These are phyloP conservation scores for Dolichallabes microphthalmus DNA, from an alignment of 2,113 vertebrate genomes.

Conservation along the genomic window DNA sequence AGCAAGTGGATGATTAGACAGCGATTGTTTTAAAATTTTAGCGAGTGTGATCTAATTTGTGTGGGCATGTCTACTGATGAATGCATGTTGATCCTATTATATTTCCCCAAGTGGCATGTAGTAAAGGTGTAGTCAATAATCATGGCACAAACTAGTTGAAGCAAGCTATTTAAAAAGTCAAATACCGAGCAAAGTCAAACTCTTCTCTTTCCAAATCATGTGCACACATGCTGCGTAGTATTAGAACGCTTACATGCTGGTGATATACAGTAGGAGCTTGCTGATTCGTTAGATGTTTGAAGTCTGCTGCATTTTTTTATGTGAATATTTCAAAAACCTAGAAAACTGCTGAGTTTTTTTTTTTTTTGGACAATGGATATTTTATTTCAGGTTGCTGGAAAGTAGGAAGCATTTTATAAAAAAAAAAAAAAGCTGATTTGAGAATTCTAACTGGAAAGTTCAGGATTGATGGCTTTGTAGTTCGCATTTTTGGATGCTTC, in stretches of 20 bases:
- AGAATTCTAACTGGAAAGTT: not conserved
- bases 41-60: constrained; percentile 9
- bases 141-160: constrained; percentile 14
- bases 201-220: not conserved
- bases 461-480: not conserved
- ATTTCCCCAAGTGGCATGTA: constrained; percentile 6
- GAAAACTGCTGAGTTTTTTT: not conserved
- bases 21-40: not conserved
- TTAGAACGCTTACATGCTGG: not conserved
- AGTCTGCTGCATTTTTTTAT: not conserved
- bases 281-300: not conserved
- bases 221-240: not conserved
- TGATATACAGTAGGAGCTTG: not conserved
- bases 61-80: constrained; percentile 2
- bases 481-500: not conserved
- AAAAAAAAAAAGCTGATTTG: not conserved
- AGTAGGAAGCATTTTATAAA: not conserved
- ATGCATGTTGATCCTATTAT: constrained; percentile 5
- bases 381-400: not conserved
- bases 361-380: not conserved
- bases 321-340: constrained; percentile 5
- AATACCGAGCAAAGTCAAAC: not conserved
- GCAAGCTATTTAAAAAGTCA: not conserved
- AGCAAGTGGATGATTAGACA: not conserved
- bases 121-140: not conserved